Evolutionary conservation across 1,140 invertebrate genomes (phyloP).

Genomic region (Plectus sambesii): DNA sequence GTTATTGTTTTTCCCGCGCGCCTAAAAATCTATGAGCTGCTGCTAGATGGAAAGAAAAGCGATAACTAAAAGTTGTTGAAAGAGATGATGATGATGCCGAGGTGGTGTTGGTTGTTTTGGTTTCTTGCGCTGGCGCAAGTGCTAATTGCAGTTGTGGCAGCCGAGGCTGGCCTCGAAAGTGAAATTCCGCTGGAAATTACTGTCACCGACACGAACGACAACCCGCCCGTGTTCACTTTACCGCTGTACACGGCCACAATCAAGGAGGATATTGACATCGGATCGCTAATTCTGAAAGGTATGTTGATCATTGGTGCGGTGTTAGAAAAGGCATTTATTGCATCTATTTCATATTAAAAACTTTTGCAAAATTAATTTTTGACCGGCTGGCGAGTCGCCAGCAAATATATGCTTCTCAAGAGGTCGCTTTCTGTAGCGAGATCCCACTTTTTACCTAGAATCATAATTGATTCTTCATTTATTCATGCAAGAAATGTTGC

Average conservation of each 20-base stretch:
- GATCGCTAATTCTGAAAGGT: slow-evolving; percentile 28
- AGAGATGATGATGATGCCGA: no score
- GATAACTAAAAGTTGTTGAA: no score
- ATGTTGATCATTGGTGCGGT: not conserved
- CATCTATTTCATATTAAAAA: not conserved
- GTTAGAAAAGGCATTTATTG: not conserved
- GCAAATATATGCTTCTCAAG: no score
- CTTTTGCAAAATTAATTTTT: no score
- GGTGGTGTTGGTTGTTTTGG: no score
- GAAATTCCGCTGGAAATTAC: slow-evolving; percentile 56
- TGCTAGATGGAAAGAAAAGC: not conserved
- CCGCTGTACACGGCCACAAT: slow-evolving; percentile 65
- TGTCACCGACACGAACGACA: slow-evolving; percentile 76
- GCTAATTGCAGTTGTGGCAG: slow-evolving; percentile 32
- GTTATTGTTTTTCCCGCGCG: not conserved
- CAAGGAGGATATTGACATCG: slow-evolving; percentile 59
- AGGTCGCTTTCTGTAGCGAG: no score
- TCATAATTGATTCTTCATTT: no score
- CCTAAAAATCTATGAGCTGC: not conserved
- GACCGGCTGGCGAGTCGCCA: no score
- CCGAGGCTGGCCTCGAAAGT: slow-evolving; percentile 28
- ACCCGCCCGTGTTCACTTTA: slow-evolving; percentile 69
- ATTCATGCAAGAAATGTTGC: no score
- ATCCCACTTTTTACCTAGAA: no score
- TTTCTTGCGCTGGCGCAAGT: no score